phyloP scores from a whole-genome alignment of 2,113 vertebrate species.

The Heterotilapia buettikoferi region DNA sequence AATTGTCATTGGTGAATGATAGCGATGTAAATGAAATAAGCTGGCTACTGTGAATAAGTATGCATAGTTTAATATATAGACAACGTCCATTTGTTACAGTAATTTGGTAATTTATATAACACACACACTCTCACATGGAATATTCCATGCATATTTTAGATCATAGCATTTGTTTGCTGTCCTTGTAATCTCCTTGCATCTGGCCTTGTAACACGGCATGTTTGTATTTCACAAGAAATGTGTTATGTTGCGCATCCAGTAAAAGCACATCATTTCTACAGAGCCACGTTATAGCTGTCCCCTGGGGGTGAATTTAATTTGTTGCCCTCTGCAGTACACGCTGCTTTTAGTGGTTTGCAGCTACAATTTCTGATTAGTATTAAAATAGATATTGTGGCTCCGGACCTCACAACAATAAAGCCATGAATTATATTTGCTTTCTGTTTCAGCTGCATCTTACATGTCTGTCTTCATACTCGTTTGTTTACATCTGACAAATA shows the following conservation, averaged over 20 bases:
- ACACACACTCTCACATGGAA: rapidly evolving
- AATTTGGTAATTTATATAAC: not conserved
- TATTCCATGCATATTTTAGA: not conserved
- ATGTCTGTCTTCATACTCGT: not conserved
- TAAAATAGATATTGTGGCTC: constrained; percentile 44
- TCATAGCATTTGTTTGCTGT: not conserved
- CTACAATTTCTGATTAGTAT: constrained; percentile 60
- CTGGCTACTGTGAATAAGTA: not conserved
- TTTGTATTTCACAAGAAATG: constrained; percentile 43
- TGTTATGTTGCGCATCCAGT: constrained; percentile 47
- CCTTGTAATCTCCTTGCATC: constrained; percentile 18
- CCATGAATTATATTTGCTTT: constrained; percentile 9
- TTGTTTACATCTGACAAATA: not conserved
- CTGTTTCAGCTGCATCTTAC: not conserved
- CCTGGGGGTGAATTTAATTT: constrained; percentile 52
- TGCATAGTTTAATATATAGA: not conserved
- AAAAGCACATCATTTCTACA: constrained; percentile 25
- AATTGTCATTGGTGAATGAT: not conserved
- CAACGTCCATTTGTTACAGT: not conserved
- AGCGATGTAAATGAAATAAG: not conserved
- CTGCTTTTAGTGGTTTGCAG: constrained; percentile 61
- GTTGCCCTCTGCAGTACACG: constrained; percentile 39
- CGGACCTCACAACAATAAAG: constrained; percentile 31
- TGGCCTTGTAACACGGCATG: constrained; percentile 18
- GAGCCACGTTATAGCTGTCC: constrained; percentile 47